These are phyloP conservation scores for Clitarchus hookeri DNA, from an alignment of 2,888 invertebrate genomes.

Conservation along the genomic window DNA sequence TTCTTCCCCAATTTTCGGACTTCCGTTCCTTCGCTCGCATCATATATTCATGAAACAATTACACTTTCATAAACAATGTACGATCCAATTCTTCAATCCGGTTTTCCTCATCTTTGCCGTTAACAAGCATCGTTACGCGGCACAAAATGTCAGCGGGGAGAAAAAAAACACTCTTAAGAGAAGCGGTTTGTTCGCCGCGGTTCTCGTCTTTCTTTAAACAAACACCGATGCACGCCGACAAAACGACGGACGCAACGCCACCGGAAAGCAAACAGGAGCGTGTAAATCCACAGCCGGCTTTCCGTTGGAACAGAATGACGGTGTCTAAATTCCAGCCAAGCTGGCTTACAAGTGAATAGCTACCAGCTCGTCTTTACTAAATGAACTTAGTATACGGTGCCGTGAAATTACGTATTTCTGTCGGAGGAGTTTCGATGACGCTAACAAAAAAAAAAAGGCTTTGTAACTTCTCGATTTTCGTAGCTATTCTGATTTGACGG, in stretches of 20 bases:
- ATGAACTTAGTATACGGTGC: too few species aligned
- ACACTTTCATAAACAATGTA: conserved; percentile 40
- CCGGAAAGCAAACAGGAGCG: background rate
- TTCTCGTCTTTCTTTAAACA: background rate
- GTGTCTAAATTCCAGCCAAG: background rate
- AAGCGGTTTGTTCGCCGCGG: background rate
- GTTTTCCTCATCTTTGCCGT: conserved; percentile 17
- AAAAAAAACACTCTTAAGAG: background rate
- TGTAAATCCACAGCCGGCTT: background rate
- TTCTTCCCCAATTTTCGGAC: background rate
- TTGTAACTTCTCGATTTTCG: too few species aligned
- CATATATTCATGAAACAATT: conserved; percentile 40
- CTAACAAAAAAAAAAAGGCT: too few species aligned
- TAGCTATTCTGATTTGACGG: too few species aligned
- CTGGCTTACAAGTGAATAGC: too few species aligned
- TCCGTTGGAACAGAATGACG: background rate
- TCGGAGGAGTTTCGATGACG: too few species aligned
- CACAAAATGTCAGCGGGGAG: background rate
- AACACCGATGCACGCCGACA: background rate
- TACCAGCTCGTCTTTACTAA: too few species aligned
- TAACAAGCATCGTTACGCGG: conserved; percentile 24
- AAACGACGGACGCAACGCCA: background rate
- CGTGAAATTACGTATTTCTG: too few species aligned
- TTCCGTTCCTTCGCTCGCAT: conserved; percentile 21
- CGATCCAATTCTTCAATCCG: conserved; percentile 35